These are phyloP conservation scores for Ditylenchus weischeri DNA, from an alignment of 2,888 invertebrate genomes.

Conservation along the genomic window DNA sequence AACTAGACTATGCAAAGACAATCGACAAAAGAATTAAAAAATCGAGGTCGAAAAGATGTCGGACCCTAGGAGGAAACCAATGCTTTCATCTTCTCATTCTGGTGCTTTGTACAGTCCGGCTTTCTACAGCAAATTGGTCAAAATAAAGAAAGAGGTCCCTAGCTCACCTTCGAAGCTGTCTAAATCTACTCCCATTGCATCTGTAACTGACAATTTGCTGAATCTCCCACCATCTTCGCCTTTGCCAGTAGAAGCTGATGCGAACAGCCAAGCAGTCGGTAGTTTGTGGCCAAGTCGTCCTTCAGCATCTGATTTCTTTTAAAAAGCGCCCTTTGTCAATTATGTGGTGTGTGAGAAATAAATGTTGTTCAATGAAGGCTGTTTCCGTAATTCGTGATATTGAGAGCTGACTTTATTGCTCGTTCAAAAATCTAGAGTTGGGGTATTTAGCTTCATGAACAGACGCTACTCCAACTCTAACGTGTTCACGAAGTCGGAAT, in stretches of 20 bases:
- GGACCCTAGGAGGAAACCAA: too few relatives aligned
- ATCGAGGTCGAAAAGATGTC: too few relatives aligned
- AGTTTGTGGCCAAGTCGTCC: slow-evolving; percentile 6
- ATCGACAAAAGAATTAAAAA: too few relatives aligned
- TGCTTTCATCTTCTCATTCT: slow-evolving; percentile 8
- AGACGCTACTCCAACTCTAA: too few relatives aligned
- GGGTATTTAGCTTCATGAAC: too few relatives aligned
- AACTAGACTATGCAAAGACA: too few relatives aligned
- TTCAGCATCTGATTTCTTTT: slow-evolving; percentile 21
- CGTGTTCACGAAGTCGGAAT: too few relatives aligned
- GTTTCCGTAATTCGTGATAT: too few relatives aligned
- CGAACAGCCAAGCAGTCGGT: background rate
- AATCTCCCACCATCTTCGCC: slow-evolving; percentile 17
- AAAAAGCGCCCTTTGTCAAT: background rate
- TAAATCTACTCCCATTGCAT: slow-evolving; percentile 10
- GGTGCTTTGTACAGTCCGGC: slow-evolving; percentile 23
- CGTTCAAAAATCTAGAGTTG: too few relatives aligned
- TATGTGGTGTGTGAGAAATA: too few relatives aligned
- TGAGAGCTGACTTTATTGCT: too few relatives aligned
- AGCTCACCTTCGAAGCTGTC: slow-evolving; percentile 14
- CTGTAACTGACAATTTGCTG: slow-evolving; percentile 23
- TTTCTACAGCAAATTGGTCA: slow-evolving; percentile 17
- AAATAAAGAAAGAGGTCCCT: slow-evolving; percentile 21
- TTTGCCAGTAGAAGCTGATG: background rate
- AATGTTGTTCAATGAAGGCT: too few relatives aligned